These are phyloP conservation scores for Eilema griseolum DNA, from an alignment of 2,888 invertebrate species.

Conservation along the genomic window DNA sequence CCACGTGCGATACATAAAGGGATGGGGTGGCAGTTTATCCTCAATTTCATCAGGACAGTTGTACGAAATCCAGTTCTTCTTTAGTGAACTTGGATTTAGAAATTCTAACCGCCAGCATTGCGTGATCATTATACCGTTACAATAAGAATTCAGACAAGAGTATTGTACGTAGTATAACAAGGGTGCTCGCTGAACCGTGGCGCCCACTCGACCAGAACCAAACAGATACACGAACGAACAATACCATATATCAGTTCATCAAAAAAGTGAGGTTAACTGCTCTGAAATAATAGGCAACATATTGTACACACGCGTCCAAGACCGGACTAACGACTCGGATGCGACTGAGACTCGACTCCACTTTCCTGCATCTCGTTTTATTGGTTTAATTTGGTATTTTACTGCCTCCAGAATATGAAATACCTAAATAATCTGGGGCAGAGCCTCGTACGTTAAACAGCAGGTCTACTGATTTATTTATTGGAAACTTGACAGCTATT, in stretches of 20 bases:
- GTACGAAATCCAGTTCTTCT: background rate
- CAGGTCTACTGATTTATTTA: too few relatives aligned
- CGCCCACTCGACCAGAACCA: slow-evolving; percentile 3
- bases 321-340: background rate
- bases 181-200: background rate
- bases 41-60: too few relatives aligned
- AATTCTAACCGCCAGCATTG: background rate
- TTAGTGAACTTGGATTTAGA: background rate
- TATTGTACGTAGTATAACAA: background rate
- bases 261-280: slow-evolving; percentile 5
- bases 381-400: too few relatives aligned
- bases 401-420: too few relatives aligned
- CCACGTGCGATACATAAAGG: too few relatives aligned
- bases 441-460: too few relatives aligned
- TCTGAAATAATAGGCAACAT: background rate
- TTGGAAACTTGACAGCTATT: too few relatives aligned
- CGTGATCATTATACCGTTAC: background rate
- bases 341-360: too few relatives aligned
- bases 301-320: background rate
- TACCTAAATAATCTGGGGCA: too few relatives aligned
- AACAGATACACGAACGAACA: background rate
- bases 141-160: background rate
- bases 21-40: too few relatives aligned
- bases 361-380: too few relatives aligned
- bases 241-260: background rate